Conservation (phyloP, 2,888 invertebrate species). For the Willowsia nigromaculata region DNA sequence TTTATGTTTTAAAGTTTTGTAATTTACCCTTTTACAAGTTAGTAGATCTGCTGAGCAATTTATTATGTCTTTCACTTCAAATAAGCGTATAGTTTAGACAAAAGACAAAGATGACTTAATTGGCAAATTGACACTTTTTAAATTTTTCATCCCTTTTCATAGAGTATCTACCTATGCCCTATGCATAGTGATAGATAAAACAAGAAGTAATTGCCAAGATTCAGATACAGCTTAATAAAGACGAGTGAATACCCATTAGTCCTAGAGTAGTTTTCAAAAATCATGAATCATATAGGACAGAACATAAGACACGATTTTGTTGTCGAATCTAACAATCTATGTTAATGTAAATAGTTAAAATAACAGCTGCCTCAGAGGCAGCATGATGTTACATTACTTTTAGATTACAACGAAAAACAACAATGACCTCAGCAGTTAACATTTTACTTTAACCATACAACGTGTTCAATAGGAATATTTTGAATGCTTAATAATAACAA, state of each 20-base stretch:
- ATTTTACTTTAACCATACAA: neutral
- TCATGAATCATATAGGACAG: neutral
- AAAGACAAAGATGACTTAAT: neutral
- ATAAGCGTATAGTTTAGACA: no score
- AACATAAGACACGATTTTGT: constrained; percentile 32
- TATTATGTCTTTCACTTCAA: no score
- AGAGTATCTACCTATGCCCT: no score
- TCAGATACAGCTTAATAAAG: no score
- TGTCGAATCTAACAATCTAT: constrained; percentile 8
- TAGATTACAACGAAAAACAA: neutral
- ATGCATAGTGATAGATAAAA: no score
- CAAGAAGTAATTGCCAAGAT: no score
- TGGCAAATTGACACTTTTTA: neutral
- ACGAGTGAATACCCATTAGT: no score
- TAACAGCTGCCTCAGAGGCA: neutral
- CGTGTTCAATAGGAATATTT: neutral
- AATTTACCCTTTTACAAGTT: no score
- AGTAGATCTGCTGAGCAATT: no score
- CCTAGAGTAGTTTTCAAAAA: no score
- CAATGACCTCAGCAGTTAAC: constrained; percentile 19
- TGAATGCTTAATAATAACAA: neutral
- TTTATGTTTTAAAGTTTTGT: neutral
- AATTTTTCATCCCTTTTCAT: neutral
- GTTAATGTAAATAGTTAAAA: constrained; percentile 12
- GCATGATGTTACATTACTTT: neutral